Evolutionary conservation across 1,140 invertebrate species (phyloP), one percentile per base, ranked within the genome.

Genomic region (Meteorus sp.): DNA sequence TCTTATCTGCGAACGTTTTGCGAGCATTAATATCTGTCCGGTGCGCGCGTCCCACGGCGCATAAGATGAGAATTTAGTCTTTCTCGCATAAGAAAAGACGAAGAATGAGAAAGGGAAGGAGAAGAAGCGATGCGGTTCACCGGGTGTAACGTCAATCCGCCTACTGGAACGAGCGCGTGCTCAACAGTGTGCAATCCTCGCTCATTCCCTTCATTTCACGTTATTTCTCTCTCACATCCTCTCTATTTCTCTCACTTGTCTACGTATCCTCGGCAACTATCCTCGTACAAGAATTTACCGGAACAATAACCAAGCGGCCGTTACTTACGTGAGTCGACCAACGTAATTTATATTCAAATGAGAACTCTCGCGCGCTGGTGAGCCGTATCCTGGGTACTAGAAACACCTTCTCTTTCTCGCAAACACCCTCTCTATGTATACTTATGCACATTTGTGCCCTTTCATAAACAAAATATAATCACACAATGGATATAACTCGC

Each of bases 341-440:
- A 56, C 67, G 67, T 72, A 72, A 72, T 72, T 72, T 71, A 72
- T 70, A 72, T 72, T 72, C 67, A 72, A 72, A 72, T 72, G 67
- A 71, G 70, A 60, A 64, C 61, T 64, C 61, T 55, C 54, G 62
- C 61, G 45, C 61, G n/a, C n/a, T n/a, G n/a, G n/a, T n/a, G n/a
- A n/a, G n/a, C n/a, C n/a, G n/a, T n/a, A n/a, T n/a, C n/a, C n/a
- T n/a, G n/a, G n/a, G n/a, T n/a, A n/a, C n/a, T n/a, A n/a, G n/a
- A n/a, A n/a, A n/a, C n/a, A n/a, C n/a, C n/a, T n/a, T n/a, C n/a
- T n/a, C n/a, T n/a, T n/a, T n/a, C n/a, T n/a, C n/a, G n/a, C n/a
- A n/a, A n/a, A n/a, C n/a, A n/a, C n/a, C n/a, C n/a, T n/a, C n/a
- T n/a, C n/a, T n/a, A n/a, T n/a, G n/a, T n/a, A n/a, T n/a, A n/a